Percentiles rank a stretch among this genome's conserved stretches.
phyloP scores from a whole-genome alignment of 2,888 invertebrate genomes.

The Chalcis sispes region DNA sequence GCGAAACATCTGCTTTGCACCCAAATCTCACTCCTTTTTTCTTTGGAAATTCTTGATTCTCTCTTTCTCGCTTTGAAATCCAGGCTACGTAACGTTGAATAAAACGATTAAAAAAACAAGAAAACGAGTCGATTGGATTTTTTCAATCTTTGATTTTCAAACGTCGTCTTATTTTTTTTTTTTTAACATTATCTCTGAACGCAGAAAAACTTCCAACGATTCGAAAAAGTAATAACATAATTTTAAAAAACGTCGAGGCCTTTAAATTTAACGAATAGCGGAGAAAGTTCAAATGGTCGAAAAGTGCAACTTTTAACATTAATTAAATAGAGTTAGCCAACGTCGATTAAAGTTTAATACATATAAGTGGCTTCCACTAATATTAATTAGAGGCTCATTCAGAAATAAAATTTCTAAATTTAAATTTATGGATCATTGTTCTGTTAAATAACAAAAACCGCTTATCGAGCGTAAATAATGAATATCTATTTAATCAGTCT shows the following conservation, averaged over 20 bases:
- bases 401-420: not conserved
- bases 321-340: not conserved
- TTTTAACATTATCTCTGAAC: too few species aligned
- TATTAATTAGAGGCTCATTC: not conserved
- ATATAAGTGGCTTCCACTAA: constrained; percentile 10
- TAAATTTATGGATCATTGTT: not conserved
- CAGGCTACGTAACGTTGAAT: too few species aligned
- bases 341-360: not conserved
- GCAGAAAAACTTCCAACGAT: too few species aligned
- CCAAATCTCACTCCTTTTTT: constrained; percentile 19
- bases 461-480: not conserved
- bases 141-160: too few species aligned
- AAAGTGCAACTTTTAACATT: not conserved
- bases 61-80: too few species aligned
- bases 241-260: too few species aligned
- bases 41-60: too few species aligned
- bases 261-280: too few species aligned
- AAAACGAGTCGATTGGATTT: too few species aligned
- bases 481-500: constrained; percentile 21
- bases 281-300: not conserved
- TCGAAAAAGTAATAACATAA: too few species aligned
- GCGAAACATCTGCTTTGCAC: constrained; percentile 10
- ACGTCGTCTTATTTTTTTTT: too few species aligned
- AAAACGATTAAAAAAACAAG: too few species aligned
- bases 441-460: not conserved